These are phyloP conservation scores for Nebria brevicollis DNA, from an alignment of 2,888 invertebrate genomes.

Conservation along the genomic window DNA sequence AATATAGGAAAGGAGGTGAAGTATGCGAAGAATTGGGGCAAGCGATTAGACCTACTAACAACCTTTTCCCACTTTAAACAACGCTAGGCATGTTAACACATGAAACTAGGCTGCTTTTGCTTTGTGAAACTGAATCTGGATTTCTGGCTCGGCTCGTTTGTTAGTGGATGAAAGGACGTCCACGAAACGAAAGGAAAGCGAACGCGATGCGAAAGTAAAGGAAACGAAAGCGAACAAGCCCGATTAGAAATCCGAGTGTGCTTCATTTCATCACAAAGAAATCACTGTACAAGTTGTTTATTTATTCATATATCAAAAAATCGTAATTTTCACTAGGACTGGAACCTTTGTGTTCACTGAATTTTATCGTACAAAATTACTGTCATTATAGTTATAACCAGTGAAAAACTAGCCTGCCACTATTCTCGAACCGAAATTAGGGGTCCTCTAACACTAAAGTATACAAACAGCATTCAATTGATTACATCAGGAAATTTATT, in stretches of 20 bases:
- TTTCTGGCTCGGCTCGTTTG: not conserved
- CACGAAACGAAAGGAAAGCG: not conserved
- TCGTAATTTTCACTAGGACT: slow-evolving; percentile 37
- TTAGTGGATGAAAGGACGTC: not conserved
- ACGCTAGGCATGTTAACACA: not conserved
- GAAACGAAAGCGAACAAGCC: not conserved
- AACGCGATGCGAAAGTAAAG: not conserved
- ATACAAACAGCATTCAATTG: not conserved
- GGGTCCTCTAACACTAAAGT: not conserved
- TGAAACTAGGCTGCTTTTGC: slow-evolving; percentile 1
- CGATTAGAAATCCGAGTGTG: slow-evolving; percentile 12
- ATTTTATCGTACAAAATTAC: slow-evolving; percentile 38
- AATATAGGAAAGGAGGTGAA: not conserved
- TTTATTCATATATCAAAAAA: slow-evolving; percentile 42
- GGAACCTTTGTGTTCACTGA: slow-evolving; percentile 37
- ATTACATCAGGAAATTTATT: not conserved
- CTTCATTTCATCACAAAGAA: slow-evolving; percentile 34
- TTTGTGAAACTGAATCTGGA: not conserved
- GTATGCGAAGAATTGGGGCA: not conserved
- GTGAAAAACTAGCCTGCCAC: not conserved
- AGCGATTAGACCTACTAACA: not conserved
- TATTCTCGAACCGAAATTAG: not conserved
- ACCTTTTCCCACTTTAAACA: slow-evolving; percentile 1
- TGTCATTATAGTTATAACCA: slow-evolving; percentile 29
- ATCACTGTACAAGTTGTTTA: slow-evolving; percentile 37